A percentile compares a stretch with the other conserved stretches of the same genome.
Conservation (phyloP, 2,113 vertebrate genomes). For the Dolichallabes microphthalmus region DNA sequence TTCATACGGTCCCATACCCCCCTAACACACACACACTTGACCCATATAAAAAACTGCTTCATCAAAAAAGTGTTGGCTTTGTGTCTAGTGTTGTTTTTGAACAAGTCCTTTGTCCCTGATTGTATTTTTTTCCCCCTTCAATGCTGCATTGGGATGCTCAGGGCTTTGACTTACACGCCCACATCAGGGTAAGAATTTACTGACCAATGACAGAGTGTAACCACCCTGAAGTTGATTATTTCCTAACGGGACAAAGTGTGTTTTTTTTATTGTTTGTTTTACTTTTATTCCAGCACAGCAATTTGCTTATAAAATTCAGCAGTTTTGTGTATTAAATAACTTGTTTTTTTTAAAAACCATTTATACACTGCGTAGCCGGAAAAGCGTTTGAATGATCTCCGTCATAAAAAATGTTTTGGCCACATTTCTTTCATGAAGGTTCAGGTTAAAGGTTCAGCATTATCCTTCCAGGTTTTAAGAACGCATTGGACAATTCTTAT, state of each 20-base stretch:
- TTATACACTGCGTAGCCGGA: no score
- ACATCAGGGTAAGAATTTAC: constrained; percentile 49
- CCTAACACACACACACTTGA: background rate
- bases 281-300: background rate
- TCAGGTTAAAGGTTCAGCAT: no score
- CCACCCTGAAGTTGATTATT: background rate
- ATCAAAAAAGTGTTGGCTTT: background rate
- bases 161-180: constrained; percentile 52
- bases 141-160: constrained; percentile 45
- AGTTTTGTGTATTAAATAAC: background rate
- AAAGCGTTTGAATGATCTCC: no score
- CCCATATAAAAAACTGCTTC: background rate
- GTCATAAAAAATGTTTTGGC: no score
- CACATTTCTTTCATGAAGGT: no score
- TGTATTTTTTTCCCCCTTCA: constrained; percentile 40
- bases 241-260: background rate
- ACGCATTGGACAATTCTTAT: no score
- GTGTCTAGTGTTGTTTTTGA: constrained; percentile 4
- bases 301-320: background rate
- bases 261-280: no score
- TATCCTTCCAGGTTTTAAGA: no score
- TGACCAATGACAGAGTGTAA: background rate
- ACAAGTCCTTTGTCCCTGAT: constrained; percentile 5
- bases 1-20: background rate
- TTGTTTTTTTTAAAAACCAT: no score